These are phyloP conservation scores for Chloropsis hardwickii DNA, from an alignment of 2,113 vertebrate species.

Conservation along the genomic window DNA sequence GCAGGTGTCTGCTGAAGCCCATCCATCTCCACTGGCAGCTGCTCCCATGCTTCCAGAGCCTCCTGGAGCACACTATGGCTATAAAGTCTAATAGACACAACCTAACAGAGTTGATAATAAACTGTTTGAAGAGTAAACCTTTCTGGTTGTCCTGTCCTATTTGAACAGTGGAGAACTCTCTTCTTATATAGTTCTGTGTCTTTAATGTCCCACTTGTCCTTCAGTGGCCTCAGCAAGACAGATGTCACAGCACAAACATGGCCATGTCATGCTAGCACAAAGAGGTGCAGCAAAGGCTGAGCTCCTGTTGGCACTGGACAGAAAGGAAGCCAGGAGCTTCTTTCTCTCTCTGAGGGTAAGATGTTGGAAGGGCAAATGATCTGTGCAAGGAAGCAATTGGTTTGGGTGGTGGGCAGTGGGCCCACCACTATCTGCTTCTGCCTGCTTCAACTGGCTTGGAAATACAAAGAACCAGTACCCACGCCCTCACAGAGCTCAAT, in stretches of 20 bases:
- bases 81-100: not conserved
- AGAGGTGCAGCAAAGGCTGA: not conserved
- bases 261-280: not conserved
- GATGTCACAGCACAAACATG: accelerated
- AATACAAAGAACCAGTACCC: not conserved
- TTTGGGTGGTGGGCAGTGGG: not conserved
- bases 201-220: not conserved
- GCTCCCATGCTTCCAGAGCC: not conserved
- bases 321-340: not conserved
- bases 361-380: not conserved
- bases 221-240: not conserved
- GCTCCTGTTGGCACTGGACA: not conserved
- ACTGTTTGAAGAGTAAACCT: not conserved
- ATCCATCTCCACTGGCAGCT: not conserved
- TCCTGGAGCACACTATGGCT: not conserved
- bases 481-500: not conserved
- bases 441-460: not conserved
- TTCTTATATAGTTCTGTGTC: not conserved
- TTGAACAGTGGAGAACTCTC: not conserved
- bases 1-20: not conserved
- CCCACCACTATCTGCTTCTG: not conserved
- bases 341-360: not conserved
- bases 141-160: not conserved
- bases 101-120: not conserved
- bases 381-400: not conserved